Conservation (phyloP, 2,113 vertebrate species). For the Alligator mississippiensis region DNA sequence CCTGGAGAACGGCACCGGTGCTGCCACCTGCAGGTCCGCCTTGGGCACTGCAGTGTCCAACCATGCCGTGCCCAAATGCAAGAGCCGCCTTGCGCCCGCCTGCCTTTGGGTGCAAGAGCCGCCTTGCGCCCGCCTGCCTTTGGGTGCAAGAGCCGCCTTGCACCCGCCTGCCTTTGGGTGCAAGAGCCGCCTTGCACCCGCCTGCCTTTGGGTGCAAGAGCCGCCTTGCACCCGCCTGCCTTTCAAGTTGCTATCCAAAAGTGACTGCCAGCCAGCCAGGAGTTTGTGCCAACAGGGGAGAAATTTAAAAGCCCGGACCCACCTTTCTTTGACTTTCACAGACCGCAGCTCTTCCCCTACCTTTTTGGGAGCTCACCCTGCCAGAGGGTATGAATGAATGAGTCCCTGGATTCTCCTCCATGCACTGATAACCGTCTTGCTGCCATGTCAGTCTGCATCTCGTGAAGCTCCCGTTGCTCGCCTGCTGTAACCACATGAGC, state of each 20-base stretch:
- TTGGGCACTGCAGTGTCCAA: accelerated
- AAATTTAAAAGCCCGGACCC: neutral
- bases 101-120: neutral
- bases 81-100: neutral
- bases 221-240: neutral
- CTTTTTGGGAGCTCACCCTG: too few relatives aligned
- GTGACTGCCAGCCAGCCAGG: neutral
- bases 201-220: too few relatives aligned
- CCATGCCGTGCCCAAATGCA: accelerated
- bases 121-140: too few relatives aligned
- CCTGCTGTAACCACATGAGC: accelerated
- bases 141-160: neutral
- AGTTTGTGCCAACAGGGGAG: too few relatives aligned
- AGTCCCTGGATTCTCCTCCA: neutral
- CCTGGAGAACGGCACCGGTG: neutral
- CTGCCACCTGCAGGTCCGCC: neutral
- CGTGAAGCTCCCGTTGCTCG: accelerated
- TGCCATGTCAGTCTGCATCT: neutral
- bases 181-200: neutral
- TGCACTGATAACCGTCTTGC: too few relatives aligned
- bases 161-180: too few relatives aligned
- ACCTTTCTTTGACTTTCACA: neutral
- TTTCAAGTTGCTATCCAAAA: neutral
- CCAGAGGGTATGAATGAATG: too few relatives aligned
- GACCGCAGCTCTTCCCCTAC: neutral